A percentile compares a stretch with the other conserved stretches of the same genome.
phyloP scores from a whole-genome alignment of 2,888 invertebrate species.

The Pandemis cinnamomeana region DNA sequence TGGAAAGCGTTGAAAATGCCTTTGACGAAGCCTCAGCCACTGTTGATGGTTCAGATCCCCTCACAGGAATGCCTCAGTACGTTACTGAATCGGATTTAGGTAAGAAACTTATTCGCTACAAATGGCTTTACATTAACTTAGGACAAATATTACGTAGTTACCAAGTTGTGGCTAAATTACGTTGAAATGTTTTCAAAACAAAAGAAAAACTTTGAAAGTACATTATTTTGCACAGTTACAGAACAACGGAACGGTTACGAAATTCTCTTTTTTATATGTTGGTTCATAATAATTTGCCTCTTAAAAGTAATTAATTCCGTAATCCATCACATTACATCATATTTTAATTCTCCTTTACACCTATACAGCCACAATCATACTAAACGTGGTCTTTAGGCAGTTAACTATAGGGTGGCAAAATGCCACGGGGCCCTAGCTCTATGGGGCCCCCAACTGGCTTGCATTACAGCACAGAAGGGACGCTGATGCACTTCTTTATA shows the following conservation, averaged over 20 bases:
- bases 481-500: no score
- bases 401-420: no score
- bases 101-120: constrained; percentile 52
- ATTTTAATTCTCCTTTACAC: no score
- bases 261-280: not conserved
- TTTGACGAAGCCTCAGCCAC: constrained; percentile 62
- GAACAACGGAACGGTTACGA: not conserved
- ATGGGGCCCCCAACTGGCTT: no score
- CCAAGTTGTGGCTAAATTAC: not conserved
- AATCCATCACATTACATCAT: no score
- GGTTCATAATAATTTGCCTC: not conserved
- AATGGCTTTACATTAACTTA: not conserved
- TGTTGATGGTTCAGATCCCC: constrained; percentile 63
- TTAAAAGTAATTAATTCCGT: no score
- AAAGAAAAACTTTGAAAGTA: not conserved
- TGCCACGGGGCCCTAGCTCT: no score
- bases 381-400: no score
- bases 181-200: not conserved
- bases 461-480: no score
- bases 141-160: not conserved
- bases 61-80: constrained; percentile 77
- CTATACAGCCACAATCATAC: no score
- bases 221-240: not conserved
- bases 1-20: constrained; percentile 69
- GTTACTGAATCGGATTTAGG: constrained; percentile 80